phyloP scores from a whole-genome alignment of 1,140 invertebrate species.

The Sinella curviseta region DNA sequence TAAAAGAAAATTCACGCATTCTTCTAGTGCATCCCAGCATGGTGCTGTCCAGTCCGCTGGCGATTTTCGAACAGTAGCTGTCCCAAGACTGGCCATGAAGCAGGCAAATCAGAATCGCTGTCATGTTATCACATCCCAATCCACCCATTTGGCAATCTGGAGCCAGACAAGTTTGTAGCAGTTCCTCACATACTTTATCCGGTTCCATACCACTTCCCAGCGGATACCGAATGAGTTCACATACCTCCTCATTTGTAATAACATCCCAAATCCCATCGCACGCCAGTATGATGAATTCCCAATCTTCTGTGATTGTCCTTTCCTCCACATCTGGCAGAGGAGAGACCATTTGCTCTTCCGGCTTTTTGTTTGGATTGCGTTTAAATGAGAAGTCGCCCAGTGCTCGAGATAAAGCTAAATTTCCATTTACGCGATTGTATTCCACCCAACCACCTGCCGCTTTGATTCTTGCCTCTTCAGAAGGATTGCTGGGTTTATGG shows the following conservation, averaged over 20 bases:
- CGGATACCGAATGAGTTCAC: conserved; percentile 82
- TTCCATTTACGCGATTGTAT: conserved; percentile 95
- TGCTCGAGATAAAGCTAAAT: conserved; percentile 91
- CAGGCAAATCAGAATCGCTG: conserved; percentile 78
- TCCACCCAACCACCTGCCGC: conserved; percentile 90
- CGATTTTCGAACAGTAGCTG: conserved; percentile 61
- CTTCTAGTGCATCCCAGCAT: too few species aligned
- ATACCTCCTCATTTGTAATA: conserved; percentile 88
- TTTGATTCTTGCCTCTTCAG: conserved; percentile 80
- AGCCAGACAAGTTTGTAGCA: conserved; percentile 89
- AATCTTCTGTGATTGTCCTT: conserved; percentile 77
- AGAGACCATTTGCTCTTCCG: conserved; percentile 96
- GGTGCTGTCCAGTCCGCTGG: neutral
- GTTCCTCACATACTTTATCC: conserved; percentile 91
- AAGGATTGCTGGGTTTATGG: conserved; percentile 89
- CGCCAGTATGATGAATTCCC: conserved; percentile 94
- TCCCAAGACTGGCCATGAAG: conserved; percentile 74
- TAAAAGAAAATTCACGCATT: too few species aligned
- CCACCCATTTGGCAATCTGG: conserved; percentile 68
- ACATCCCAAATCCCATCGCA: conserved; percentile 99
- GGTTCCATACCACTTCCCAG: conserved; percentile 81
- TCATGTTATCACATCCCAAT: conserved; percentile 97
- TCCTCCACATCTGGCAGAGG: conserved; percentile 88
- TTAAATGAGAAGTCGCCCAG: conserved; percentile 98
- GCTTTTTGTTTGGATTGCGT: conserved; percentile 75